These are phyloP conservation scores for Hippasteria phrygiana DNA, from an alignment of 53 echinoderm and acorn worm species.

Conservation along the genomic window DNA sequence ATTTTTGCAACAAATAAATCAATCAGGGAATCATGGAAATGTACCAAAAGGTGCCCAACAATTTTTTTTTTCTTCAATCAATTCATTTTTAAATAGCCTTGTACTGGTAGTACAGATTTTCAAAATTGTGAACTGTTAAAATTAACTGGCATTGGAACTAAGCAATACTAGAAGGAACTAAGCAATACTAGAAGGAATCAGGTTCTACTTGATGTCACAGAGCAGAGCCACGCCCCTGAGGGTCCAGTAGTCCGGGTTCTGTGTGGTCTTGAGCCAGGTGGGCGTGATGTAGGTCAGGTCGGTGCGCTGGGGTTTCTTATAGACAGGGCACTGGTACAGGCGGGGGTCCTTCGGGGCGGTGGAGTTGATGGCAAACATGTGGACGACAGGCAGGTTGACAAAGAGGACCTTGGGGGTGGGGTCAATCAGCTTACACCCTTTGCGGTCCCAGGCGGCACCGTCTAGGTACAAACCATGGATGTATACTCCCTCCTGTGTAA, in stretches of 20 bases:
- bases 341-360: constrained; percentile 73
- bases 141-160: not conserved
- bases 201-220: constrained; percentile 73
- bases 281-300: constrained; percentile 77
- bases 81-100: not conserved
- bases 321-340: constrained; percentile 77
- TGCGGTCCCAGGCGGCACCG: constrained; percentile 74
- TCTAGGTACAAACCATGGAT: constrained; percentile 76
- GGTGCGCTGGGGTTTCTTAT: constrained; percentile 77
- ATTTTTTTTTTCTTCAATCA: not conserved
- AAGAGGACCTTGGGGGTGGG: constrained; percentile 74
- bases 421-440: constrained; percentile 68
- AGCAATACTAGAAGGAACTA: not conserved
- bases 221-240: constrained; percentile 70
- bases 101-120: no score
- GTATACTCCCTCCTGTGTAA: constrained; percentile 79
- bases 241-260: constrained; percentile 79
- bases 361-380: constrained; percentile 81
- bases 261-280: constrained; percentile 72
- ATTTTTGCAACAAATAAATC: no score
- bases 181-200: not conserved
- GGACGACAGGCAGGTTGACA: constrained; percentile 70
- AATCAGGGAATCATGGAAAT: not conserved
- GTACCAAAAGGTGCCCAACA: not conserved
- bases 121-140: not conserved